Evolutionary conservation across 2,113 vertebrate genomes (phyloP), one percentile per base, ranked within the genome.

Genomic region (Indicator indicator): DNA sequence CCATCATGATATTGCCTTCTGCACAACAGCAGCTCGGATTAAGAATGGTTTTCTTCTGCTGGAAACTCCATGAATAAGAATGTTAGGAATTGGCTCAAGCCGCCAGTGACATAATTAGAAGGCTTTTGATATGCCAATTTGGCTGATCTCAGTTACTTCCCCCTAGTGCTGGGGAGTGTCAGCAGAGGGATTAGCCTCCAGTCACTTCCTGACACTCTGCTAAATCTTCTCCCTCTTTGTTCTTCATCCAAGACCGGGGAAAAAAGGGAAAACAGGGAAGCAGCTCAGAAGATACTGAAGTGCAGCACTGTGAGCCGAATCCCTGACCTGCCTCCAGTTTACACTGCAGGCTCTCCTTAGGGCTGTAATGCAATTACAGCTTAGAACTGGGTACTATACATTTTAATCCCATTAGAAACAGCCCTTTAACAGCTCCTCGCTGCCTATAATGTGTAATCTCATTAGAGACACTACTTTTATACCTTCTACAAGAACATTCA

Each of bases 371-470:
- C 93, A 92, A 93, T 95, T 96, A 94, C 83, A 2, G 80, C 85
- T 94, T 94, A 95, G 90, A 95, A 96, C 96, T 92, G 87, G 93
- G 89, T 97, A 93, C 96, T 96, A 94, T 96, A 95, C 95, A 94
- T 96, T 96, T 93, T 97, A 97, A 97, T 97, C 97, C 96, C 88
- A 97, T 97, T 97, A 97, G 95, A 94, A 97, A 87, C 90, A 94
- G 86, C 86, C 93, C 86, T 95, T 95, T 96, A 96, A 96, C 95
- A 96, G 89, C 93, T 96, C 93, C 93, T 33, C 18, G 93, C 94
- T 94, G 79, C 90, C 96, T 96, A 75, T 94, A 91, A 94, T 96
- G 80, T 96, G 96, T 97, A 97, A 97, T 97, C 97, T 96, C 93
- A 97, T 97, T 97, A 97, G 72, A 89, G 89, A 86, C 76, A 80